These are phyloP conservation scores for Cryptotermes secundus DNA, from an alignment of 1,140 invertebrate species.

Conservation along the genomic window DNA sequence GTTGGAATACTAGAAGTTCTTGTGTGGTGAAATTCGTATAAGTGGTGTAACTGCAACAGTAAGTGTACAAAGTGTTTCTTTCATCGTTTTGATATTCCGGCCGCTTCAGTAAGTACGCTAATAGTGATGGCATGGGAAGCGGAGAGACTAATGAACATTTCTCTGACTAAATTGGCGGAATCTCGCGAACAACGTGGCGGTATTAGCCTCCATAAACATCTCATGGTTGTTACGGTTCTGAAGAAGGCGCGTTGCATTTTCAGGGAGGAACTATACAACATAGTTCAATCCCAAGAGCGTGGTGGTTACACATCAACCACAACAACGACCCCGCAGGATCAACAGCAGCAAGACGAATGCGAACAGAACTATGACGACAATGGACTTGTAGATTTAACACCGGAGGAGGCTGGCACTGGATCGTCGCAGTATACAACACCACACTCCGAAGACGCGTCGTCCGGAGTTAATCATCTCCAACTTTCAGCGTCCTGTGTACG, in stretches of 20 bases:
- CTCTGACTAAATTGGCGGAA: slow-evolving; percentile 65
- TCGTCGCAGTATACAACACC: neutral
- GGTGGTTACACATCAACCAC: neutral
- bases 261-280: slow-evolving; percentile 62
- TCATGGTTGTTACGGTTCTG: slow-evolving; percentile 66
- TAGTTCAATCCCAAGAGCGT: slow-evolving; percentile 45
- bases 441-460: slow-evolving; percentile 12
- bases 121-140: slow-evolving; percentile 57
- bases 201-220: slow-evolving; percentile 65
- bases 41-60: slow-evolving; percentile 24
- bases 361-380: slow-evolving; percentile 34
- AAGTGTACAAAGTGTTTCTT: too few species aligned
- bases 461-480: slow-evolving; percentile 29
- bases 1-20: too few species aligned
- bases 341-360: slow-evolving; percentile 27
- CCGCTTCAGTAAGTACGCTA: too few species aligned
- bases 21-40: neutral
- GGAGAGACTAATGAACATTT: slow-evolving; percentile 63
- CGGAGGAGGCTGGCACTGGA: slow-evolving; percentile 47
- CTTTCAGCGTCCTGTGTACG: slow-evolving; percentile 41
- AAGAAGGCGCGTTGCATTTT: slow-evolving; percentile 66
- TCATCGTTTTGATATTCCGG: too few species aligned
- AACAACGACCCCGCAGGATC: neutral
- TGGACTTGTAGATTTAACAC: slow-evolving; percentile 39
- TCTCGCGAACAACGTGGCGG: slow-evolving; percentile 60